phyloP scores from a whole-genome alignment of 2,113 vertebrate species.

The Prionailurus viverrinus region DNA sequence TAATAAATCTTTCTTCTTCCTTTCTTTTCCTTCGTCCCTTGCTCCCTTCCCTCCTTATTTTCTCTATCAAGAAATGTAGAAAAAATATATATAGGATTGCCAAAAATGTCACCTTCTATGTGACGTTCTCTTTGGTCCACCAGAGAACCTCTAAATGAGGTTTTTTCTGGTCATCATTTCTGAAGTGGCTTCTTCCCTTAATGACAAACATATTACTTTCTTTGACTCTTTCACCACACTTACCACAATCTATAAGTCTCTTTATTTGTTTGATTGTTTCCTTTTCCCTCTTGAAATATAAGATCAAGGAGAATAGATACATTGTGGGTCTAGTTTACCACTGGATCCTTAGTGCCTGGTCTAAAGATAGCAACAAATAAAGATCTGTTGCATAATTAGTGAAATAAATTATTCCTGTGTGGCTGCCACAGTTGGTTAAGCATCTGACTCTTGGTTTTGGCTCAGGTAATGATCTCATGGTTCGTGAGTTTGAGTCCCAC shows the following conservation, averaged over 20 bases:
- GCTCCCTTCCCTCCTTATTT: neutral
- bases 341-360: neutral
- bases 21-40: neutral
- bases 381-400: neutral
- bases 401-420: neutral
- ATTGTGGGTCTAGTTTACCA: neutral
- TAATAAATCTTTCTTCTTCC: neutral
- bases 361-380: neutral
- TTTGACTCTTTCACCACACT: neutral
- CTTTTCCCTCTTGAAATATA: neutral
- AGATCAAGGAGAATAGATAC: neutral
- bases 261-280: constrained; percentile 16
- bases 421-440: too few relatives aligned
- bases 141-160: neutral
- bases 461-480: too few relatives aligned
- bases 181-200: neutral
- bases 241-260: neutral
- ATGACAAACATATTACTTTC: neutral
- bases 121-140: neutral
- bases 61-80: neutral
- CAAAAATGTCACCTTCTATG: neutral
- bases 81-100: neutral
- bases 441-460: too few relatives aligned
- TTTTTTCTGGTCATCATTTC: neutral
- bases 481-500: too few relatives aligned